Conservation (phyloP, 2,888 invertebrate species). For the Dicycla oo region DNA sequence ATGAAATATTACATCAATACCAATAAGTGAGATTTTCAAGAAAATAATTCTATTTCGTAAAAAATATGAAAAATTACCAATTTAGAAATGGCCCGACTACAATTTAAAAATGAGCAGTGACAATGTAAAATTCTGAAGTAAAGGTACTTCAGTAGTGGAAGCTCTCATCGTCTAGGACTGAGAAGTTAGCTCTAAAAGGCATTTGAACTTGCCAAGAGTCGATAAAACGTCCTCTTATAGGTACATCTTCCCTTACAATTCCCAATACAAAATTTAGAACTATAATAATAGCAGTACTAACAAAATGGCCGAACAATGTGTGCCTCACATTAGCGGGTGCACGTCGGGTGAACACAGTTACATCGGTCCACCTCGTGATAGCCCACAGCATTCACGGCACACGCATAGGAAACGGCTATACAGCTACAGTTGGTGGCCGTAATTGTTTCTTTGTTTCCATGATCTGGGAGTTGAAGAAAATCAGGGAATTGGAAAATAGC, state of each 20-base stretch:
- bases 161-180: too few species aligned
- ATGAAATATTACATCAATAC: background rate
- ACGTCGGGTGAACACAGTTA: conserved; percentile 52
- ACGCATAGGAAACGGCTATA: conserved; percentile 61
- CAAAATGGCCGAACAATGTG: conserved; percentile 42
- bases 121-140: too few species aligned
- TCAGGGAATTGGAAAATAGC: background rate
- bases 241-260: conserved; percentile 5
- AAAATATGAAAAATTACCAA: too few species aligned
- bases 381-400: conserved; percentile 78
- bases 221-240: too few species aligned
- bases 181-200: background rate
- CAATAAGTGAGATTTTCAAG: background rate
- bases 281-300: conserved; percentile 31
- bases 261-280: conserved; percentile 15
- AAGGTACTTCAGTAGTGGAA: too few species aligned
- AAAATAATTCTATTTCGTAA: too few species aligned
- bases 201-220: background rate
- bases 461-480: conserved; percentile 43
- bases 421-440: conserved; percentile 44
- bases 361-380: conserved; percentile 74
- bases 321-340: conserved; percentile 46
- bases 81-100: too few species aligned
- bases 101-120: too few species aligned
- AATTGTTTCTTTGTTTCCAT: conserved; percentile 62